A percentile compares a stretch with the other conserved stretches of the same genome.
phyloP scores from a whole-genome alignment of 2,888 invertebrate species.

The Ametastegia equiseti region DNA sequence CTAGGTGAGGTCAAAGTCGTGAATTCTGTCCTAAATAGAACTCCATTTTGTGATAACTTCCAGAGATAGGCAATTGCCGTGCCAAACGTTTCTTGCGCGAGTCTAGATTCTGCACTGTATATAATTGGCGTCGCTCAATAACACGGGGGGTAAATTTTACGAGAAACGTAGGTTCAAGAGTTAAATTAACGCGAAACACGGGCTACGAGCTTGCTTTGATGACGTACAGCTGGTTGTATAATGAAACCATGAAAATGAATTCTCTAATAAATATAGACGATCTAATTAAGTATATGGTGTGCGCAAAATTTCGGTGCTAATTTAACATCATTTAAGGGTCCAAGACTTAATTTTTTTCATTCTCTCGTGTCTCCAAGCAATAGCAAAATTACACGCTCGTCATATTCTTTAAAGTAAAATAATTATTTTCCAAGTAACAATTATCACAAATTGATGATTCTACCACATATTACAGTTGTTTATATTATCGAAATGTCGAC shows the following conservation, averaged over 20 bases:
- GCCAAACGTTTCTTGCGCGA: neutral
- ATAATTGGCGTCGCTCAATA: neutral
- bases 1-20: neutral
- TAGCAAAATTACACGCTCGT: neutral
- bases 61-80: neutral
- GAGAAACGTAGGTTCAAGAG: neutral
- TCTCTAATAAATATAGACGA: slow-evolving; percentile 13
- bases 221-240: slow-evolving; percentile 2
- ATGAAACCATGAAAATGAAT: neutral
- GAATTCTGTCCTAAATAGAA: neutral
- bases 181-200: neutral
- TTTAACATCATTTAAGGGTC: neutral
- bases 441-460: neutral
- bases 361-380: neutral
- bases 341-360: neutral
- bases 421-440: neutral
- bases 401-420: neutral
- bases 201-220: slow-evolving; percentile 2
- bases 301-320: neutral
- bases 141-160: neutral
- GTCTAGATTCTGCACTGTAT: neutral
- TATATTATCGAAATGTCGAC: neutral
- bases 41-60: neutral
- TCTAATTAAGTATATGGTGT: neutral
- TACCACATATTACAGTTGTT: neutral